Conservation (phyloP, 2,797 vertebrate genomes). For the Dipus sagitta region DNA sequence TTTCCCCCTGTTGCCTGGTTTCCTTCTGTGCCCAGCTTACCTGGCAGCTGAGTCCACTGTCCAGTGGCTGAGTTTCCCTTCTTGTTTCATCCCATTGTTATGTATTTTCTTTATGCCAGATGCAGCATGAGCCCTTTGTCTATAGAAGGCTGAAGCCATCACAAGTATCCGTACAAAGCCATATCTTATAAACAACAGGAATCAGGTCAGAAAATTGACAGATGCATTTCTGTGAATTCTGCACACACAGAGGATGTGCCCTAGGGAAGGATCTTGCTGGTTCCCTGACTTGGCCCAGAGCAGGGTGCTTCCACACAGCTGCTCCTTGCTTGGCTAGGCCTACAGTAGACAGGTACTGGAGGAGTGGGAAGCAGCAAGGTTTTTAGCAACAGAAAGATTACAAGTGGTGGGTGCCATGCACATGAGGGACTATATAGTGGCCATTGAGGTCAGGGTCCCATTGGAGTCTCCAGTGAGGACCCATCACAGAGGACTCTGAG, state of each 20-base stretch:
- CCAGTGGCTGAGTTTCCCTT: neutral
- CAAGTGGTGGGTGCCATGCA: accelerated
- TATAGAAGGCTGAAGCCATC: neutral
- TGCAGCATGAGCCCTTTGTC: accelerated
- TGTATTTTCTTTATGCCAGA: neutral
- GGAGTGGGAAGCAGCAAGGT: neutral
- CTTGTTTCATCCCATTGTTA: neutral
- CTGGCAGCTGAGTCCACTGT: neutral
- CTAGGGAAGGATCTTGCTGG: accelerated
- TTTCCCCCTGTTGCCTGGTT: neutral
- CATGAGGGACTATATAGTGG: accelerated
- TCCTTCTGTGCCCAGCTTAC: neutral
- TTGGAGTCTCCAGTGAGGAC: neutral
- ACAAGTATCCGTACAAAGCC: neutral
- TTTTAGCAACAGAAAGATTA: too few relatives aligned
- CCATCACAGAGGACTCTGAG: neutral
- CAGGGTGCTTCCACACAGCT: accelerated
- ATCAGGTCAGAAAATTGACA: accelerated
- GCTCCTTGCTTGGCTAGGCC: accelerated
- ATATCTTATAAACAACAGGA: accelerated
- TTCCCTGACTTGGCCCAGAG: neutral
- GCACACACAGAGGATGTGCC: too few relatives aligned
- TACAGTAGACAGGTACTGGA: too few relatives aligned
- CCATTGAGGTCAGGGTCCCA: accelerated
- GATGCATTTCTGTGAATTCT: accelerated